A percentile compares a stretch with the other conserved stretches of the same genome.
Evolutionary conservation across 2,113 vertebrate genomes (phyloP).

Genomic region (Mirza zaza): DNA sequence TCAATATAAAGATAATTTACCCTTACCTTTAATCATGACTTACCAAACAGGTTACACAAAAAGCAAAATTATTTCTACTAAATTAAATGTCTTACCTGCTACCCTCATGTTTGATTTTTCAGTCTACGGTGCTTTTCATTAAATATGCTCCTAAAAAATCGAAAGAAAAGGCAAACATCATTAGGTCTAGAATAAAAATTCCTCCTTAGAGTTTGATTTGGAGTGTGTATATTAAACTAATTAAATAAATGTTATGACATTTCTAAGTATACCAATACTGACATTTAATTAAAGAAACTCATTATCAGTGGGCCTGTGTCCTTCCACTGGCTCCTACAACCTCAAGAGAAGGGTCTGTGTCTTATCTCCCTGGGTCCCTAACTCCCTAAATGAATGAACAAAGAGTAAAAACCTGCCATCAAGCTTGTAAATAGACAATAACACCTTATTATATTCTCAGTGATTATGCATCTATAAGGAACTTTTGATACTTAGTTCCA

Average conservation of each 20-base stretch:
- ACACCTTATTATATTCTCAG: background rate
- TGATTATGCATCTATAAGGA: background rate
- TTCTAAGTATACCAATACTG: background rate
- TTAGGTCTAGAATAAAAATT: conserved; percentile 40
- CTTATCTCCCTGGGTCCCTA: background rate
- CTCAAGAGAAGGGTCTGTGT: background rate
- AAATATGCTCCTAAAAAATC: conserved; percentile 80
- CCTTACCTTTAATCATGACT: background rate
- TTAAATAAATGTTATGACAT: background rate
- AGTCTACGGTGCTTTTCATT: conserved; percentile 72
- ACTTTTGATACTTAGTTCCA: background rate
- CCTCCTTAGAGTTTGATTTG: background rate
- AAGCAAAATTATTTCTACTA: background rate
- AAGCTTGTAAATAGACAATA: background rate
- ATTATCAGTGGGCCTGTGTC: background rate
- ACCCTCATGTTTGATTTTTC: conserved; percentile 85
- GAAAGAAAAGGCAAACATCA: conserved; percentile 54
- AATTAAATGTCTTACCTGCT: conserved; percentile 78
- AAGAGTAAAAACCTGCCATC: background rate
- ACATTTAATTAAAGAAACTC: background rate
- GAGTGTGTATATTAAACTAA: background rate
- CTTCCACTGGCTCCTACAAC: background rate
- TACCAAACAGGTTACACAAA: conserved; percentile 10
- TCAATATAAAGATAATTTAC: background rate
- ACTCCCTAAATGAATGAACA: background rate